Conservation (phyloP, 23 tunicate species). For the Corella eumyota region DNA sequence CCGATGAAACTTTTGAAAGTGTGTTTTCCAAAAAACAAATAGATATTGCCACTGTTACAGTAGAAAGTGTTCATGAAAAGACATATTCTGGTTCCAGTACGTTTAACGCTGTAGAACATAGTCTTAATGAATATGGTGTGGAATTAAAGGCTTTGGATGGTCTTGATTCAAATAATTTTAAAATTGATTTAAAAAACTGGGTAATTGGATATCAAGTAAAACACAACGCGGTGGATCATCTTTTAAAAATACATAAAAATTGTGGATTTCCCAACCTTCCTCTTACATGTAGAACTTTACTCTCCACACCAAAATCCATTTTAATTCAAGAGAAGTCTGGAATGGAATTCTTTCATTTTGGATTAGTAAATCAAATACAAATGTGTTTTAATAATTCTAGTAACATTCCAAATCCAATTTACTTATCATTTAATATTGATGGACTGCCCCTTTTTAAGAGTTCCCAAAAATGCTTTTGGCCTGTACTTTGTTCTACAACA, state of each 20-base stretch:
- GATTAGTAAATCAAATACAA: background rate
- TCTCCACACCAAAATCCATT: background rate
- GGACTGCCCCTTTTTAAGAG: conserved; percentile 38
- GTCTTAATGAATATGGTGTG: background rate
- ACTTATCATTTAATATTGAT: conserved; percentile 23
- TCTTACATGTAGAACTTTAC: background rate
- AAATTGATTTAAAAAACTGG: background rate
- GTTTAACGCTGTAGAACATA: background rate
- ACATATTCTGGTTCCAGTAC: no score
- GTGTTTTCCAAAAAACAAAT: no score
- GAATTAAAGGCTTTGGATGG: background rate
- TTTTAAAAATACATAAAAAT: background rate
- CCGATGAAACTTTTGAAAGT: no score
- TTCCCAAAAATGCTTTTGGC: conserved; percentile 19
- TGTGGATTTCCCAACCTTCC: background rate
- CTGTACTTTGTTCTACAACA: conserved; percentile 10
- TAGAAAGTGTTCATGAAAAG: no score
- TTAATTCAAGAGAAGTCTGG: background rate
- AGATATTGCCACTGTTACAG: no score
- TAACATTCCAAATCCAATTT: background rate
- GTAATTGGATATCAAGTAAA: background rate
- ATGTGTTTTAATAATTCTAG: background rate
- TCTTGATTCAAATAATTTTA: background rate
- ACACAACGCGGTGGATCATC: background rate
- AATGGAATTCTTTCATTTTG: background rate